phyloP scores from a whole-genome alignment of 2,113 vertebrate species.

The Neogobius melanostomus region DNA sequence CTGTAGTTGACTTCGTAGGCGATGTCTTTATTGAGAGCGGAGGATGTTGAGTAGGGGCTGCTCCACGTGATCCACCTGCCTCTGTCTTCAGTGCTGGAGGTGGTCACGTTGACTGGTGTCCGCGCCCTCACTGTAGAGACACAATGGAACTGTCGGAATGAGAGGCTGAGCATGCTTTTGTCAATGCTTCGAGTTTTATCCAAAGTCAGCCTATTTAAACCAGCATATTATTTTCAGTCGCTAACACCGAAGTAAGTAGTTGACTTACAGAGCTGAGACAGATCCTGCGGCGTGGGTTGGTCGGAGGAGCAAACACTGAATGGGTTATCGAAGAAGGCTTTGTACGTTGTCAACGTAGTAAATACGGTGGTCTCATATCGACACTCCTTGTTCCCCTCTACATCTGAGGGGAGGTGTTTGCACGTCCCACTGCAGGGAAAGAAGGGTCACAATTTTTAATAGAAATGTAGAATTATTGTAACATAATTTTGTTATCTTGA shows the following conservation, averaged over 20 bases:
- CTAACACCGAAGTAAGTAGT: neutral
- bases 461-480: neutral
- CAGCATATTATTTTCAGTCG: too few species aligned
- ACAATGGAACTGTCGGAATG: too few species aligned
- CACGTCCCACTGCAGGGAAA: constrained; percentile 45
- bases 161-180: too few species aligned
- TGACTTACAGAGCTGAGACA: constrained; percentile 59
- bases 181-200: too few species aligned
- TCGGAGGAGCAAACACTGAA: constrained; percentile 10
- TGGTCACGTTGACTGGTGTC: constrained; percentile 45
- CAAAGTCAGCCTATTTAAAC: too few species aligned
- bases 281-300: constrained; percentile 8
- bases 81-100: constrained; percentile 2
- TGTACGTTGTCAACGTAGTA: neutral
- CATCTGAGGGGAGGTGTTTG: neutral
- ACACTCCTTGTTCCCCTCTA: constrained; percentile 40
- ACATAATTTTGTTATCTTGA: neutral
- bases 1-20: constrained; percentile 72
- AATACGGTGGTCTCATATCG: constrained; percentile 7
- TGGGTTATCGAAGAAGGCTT: constrained; percentile 47
- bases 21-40: constrained; percentile 51
- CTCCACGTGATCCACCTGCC: constrained; percentile 59
- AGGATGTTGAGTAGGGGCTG: constrained; percentile 62
- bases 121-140: constrained; percentile 57
- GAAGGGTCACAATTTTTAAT: neutral